Evolutionary conservation across 2,113 vertebrate genomes (phyloP), one percentile per base, ranked within the genome.

Genomic region (Canis aureus): DNA sequence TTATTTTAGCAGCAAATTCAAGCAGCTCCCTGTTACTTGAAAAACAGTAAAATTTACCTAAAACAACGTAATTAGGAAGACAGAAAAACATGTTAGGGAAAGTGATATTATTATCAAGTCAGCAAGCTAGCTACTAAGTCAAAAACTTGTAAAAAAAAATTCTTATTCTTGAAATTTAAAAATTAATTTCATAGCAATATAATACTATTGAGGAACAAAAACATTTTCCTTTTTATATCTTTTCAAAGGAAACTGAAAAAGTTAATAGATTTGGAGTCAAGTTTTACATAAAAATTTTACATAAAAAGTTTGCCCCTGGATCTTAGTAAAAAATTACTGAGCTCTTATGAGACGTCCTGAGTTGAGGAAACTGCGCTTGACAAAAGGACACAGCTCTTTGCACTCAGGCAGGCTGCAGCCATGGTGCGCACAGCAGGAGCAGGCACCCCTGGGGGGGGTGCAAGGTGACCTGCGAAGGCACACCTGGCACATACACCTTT

Each of bases 151-250:
- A 60, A 76, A 96, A 95, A 95, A 59, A 92, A 38, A 78, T 35
- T 87, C 93, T 87, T 90, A 51, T 66, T 89, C 81, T 82, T 97
- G 57, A 94, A 95, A 79, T 86, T 91, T 25, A 51, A 88, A 91
- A 91, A 43, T 20, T 79, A 94, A 95, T 43, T 62, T 91, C 51
- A 66, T 15, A 84, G 82, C 43, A 87, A 87, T 83, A 89, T 43
- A 59, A 57, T 23, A 38, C 27, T 60, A 57, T 38, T 94, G 51
- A 57, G 79, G 53, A 97, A 97, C 82, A 86, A 80, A 95, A 62
- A n/a, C 64, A 92, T 7, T 73, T 84, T 74, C 32, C 82, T 66
- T 93, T 97, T 69, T 53, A n/a, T 32, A 84, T 55, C 27, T 90
- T 93, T 93, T 81, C 62, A 81, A 90, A 89, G 43, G 38, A 71